Base-by-base conservation (phyloP, 37 sponge, comb jelly and placozoan species). In the Spongia lamella region DNA sequence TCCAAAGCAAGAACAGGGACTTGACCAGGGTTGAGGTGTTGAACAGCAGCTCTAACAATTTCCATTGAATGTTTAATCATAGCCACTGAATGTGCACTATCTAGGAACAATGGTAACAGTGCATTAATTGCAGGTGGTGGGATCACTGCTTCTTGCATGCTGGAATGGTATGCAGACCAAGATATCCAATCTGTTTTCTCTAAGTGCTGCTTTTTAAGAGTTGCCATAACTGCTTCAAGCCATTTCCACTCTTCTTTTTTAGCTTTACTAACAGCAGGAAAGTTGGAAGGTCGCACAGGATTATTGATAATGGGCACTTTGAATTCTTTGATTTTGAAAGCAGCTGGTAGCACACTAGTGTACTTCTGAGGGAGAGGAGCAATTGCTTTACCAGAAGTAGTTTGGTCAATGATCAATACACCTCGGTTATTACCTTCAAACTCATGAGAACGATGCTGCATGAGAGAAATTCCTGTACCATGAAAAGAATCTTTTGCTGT, bases 71-170 rank as follows among this genome's bases (percentile, higher is more conserved):
- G 53, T 49, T 69, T 69, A 36, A 69, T 69, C 71, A 69, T 69
- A 36, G 53, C 71, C 21, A 69, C 38, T 5, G 71, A 69, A 38
- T 65, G 66, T 69, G 71, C 71, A 69, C 40, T 69, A 7, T 69
- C 52, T 29, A 69, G 6, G 40, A 69, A 69, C 9, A 69, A 29
- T 69, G 71, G 71, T 30, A 69, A 49, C 51, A 69, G 40, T 21
- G 52, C 71, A 69, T n/a, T 69, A 30, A 69, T 69, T 49, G 71
- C 24, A 40, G 71, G 53, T 26, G 71, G 53, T 49, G 71, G 71
- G 4, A 69, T 43, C 20, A 21, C 71, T 26, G 51, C 25, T 69
- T 69, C 53, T 19, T 69, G 71, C 39, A 72, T 32, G 53, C 56
- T 72, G 27, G 73, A 35, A 29, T 72, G 58, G 32, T 72, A 27